Evolutionary conservation across 2,113 vertebrate species (phyloP).

Genomic region (Opisthocomus hoazin): DNA sequence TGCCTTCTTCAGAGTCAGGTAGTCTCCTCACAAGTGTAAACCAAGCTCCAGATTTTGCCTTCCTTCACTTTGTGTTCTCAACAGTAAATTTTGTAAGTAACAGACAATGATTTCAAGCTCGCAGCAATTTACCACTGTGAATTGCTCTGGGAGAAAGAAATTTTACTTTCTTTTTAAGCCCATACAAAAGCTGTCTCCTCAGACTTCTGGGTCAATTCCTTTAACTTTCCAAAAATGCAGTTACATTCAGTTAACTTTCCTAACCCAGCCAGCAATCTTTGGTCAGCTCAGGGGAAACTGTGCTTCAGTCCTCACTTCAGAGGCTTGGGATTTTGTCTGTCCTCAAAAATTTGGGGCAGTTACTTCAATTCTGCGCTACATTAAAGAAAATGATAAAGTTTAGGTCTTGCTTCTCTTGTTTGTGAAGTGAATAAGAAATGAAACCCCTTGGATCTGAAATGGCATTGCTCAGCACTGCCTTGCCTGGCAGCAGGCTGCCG

Average conservation of each 20-base stretch:
- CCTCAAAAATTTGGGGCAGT: not conserved
- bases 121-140: not conserved
- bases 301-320: not conserved
- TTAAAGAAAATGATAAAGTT: not conserved
- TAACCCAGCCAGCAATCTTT: not conserved
- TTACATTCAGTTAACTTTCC: not conserved
- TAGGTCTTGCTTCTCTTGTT: not conserved
- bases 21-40: not conserved
- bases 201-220: conserved; percentile 3
- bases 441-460: not conserved
- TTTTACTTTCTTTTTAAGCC: not conserved
- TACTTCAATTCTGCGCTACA: not conserved
- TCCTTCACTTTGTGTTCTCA: conserved; percentile 2
- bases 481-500: not conserved
- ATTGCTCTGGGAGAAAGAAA: not conserved
- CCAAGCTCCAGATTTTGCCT: not conserved
- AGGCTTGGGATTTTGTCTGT: not conserved
- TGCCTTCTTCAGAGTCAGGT: not conserved
- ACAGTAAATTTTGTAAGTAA: not conserved
- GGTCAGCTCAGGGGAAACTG: not conserved
- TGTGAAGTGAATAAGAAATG: not conserved
- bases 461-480: not conserved
- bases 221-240: not conserved
- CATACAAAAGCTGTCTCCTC: not conserved
- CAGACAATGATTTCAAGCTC: not conserved